Percentiles rank a stretch among this genome's conserved stretches.
These are phyloP conservation scores for Bovichtus diacanthus DNA, from an alignment of 2,797 vertebrate genomes.

Conservation along the genomic window DNA sequence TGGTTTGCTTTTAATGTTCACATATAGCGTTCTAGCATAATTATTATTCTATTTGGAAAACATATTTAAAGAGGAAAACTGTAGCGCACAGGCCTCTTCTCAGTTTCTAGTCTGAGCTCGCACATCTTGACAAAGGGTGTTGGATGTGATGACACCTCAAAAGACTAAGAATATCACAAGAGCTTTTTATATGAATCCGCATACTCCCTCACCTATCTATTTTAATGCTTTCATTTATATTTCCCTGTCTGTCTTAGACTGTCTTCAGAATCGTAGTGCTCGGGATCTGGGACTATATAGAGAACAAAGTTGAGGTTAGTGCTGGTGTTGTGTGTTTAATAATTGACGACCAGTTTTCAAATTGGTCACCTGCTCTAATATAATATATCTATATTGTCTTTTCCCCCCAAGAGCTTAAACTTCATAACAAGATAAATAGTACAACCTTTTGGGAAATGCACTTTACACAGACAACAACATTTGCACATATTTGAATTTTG, in stretches of 20 bases:
- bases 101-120: constrained; percentile 17
- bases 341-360: not conserved
- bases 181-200: constrained; percentile 34
- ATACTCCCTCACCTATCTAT: constrained; percentile 33
- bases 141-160: constrained; percentile 53
- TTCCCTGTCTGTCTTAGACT: constrained; percentile 84
- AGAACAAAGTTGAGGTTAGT: constrained; percentile 98
- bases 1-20: not conserved
- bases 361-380: not conserved
- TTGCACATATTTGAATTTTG: not conserved
- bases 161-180: constrained; percentile 45
- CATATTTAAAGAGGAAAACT: constrained; percentile 9
- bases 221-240: constrained; percentile 46
- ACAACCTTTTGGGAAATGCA: not conserved
- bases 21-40: not conserved
- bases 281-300: constrained; percentile 99
- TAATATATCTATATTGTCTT: not conserved
- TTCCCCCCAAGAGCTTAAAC: not conserved
- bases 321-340: constrained; percentile 11
- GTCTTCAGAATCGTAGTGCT: constrained; percentile 96
- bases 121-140: constrained; percentile 27
- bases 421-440: not conserved
- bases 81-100: not conserved
- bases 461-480: not conserved
- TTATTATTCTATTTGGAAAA: not conserved